Base-by-base conservation (phyloP, 2,797 vertebrate genomes). In the Syngnathus acus region DNA sequence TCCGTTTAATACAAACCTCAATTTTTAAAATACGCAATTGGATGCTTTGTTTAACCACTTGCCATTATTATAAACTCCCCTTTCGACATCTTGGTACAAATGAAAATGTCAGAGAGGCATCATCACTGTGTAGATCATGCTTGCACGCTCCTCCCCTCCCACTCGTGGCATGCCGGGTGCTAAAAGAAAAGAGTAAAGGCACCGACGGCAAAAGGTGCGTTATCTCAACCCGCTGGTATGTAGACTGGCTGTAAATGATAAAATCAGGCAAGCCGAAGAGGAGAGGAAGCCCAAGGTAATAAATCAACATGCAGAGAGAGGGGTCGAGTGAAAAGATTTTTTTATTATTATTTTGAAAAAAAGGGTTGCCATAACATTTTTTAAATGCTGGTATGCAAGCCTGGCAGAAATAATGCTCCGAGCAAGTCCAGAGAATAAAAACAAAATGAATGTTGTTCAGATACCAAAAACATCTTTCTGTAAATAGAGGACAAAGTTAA, bases 141-240 rank as follows among this genome's bases (percentile, higher is more conserved):
- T 62, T 37, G 53, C 62, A 65, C 76, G 75, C 75, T 69, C 79
- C 65, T 48, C 60, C 65, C 65, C 68, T 72, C 74, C 68, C 84
- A 85, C 80, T 72, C 84, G 82, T 72, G 69, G 73, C 78, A 86
- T 67, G 85, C 78, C 72, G 68, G 72, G 68, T 80, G 79, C 74
- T 26, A 71, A 78, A 82, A 84, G 77, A 87, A 86, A 86, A 68
- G 73, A 66, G 60, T 23, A 53, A 68, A 59, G 62, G 65, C 65
- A 59, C 68, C 21, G 48, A 67, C 71, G 67, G 69, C 70, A 65
- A 64, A 62, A 67, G 61, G 55, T 64, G 65, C 42, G 73, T 87
- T 89, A 89, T 89, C 88, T 85, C 80, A 76, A 38, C 32, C 62
- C 65, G 60, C 69, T 79, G 87, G 86, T 87, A 87, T 88, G 87